Evolutionary conservation across 2,888 invertebrate species (phyloP).

Genomic region (Dysmachus trigonus): DNA sequence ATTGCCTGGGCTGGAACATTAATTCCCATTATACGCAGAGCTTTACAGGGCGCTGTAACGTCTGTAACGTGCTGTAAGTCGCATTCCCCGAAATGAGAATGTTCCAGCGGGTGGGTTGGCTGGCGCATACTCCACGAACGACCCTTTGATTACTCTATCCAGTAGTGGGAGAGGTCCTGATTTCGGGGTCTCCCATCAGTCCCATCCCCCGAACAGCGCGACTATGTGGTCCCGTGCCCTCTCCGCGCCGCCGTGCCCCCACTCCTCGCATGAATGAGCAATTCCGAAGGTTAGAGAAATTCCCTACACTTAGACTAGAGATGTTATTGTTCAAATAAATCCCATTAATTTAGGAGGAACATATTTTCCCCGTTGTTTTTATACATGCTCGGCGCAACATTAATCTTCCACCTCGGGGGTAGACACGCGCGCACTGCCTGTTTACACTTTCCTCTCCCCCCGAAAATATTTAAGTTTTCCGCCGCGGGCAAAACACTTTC

Average conservation of each 20-base stretch:
- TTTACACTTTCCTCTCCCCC: neutral
- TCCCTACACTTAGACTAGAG: constrained; percentile 14
- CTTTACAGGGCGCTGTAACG: too few relatives aligned
- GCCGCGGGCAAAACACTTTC: neutral
- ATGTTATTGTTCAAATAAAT: constrained; percentile 39
- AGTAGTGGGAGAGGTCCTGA: neutral
- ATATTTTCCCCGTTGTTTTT: constrained; percentile 37
- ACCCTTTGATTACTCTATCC: constrained; percentile 12
- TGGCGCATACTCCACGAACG: constrained; percentile 35
- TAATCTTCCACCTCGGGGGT: constrained; percentile 14
- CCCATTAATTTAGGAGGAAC: constrained; percentile 38
- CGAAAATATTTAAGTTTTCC: neutral
- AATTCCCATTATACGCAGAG: constrained; percentile 33
- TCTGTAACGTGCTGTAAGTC: constrained; percentile 19
- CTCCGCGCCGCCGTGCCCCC: neutral
- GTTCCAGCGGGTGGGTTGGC: neutral
- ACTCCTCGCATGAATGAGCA: constrained; percentile 6
- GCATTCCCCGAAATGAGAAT: neutral
- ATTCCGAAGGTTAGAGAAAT: constrained; percentile 3
- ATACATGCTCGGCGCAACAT: constrained; percentile 4
- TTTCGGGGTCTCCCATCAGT: neutral
- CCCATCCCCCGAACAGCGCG: neutral
- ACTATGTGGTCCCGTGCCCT: neutral
- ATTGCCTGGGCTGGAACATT: constrained; percentile 26
- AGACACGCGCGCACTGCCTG: neutral